Evolutionary conservation across 2,888 invertebrate genomes (phyloP).

Genomic region (Argyra leucocephala): DNA sequence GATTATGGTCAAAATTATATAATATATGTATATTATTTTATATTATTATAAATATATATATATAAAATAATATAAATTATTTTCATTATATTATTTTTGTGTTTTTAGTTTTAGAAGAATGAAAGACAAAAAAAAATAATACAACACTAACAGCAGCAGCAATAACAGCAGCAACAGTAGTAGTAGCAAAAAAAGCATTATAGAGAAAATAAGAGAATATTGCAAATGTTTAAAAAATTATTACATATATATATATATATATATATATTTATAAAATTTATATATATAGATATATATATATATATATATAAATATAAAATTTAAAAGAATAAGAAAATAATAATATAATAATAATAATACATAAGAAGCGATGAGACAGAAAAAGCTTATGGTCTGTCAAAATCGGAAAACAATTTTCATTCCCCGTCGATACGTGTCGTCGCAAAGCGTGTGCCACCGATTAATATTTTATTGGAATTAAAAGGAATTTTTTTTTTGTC

Average conservation of each 20-base stretch:
- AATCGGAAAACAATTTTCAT: conserved; percentile 21
- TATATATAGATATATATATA: not conserved
- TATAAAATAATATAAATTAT: too few relatives aligned
- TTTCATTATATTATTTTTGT: too few relatives aligned
- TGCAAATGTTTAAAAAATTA: not conserved
- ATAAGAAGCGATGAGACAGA: conserved; percentile 11
- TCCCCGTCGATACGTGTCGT: conserved; percentile 21
- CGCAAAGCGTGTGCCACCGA: conserved; percentile 13
- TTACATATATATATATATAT: not conserved
- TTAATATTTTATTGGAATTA: conserved; percentile 7
- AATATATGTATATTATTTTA: too few relatives aligned
- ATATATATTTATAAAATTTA: not conserved
- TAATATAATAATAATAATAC: not conserved
- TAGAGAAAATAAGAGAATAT: conserved; percentile 1
- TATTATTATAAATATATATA: too few relatives aligned
- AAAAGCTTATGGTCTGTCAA: conserved; percentile 19
- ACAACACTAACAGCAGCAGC: not conserved
- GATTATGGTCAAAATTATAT: too few relatives aligned
- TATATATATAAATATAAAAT: not conserved
- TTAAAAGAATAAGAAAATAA: not conserved
- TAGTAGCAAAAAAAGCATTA: not conserved
- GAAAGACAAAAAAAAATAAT: not conserved
- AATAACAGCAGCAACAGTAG: not conserved
- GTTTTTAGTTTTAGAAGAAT: not conserved
- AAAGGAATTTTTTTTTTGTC: not conserved